Percentiles rank a stretch among this genome's conserved stretches.
Conservation (phyloP, 1,140 invertebrate species). For the Pseudomyrmex sp. region DNA sequence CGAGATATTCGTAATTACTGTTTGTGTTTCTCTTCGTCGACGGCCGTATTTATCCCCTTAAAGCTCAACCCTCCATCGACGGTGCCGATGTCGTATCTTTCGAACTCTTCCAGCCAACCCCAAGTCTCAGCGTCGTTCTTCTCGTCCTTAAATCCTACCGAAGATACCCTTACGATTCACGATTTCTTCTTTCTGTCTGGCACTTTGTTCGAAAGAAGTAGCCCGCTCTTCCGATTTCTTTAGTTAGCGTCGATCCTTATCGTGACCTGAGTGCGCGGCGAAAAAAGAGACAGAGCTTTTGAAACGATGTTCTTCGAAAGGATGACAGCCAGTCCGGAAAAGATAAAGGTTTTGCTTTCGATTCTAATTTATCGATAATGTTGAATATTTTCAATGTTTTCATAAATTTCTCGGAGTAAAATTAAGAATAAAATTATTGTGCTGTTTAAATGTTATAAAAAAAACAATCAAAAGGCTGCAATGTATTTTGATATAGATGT, state of each 20-base stretch:
- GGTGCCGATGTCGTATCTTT: slow-evolving; percentile 74
- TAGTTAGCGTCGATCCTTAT: slow-evolving; percentile 67
- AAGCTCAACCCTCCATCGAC: slow-evolving; percentile 56
- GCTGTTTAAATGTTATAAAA: background rate
- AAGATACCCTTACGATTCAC: slow-evolving; percentile 59
- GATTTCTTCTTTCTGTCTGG: slow-evolving; percentile 63
- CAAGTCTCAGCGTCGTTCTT: slow-evolving; percentile 30
- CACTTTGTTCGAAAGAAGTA: slow-evolving; percentile 25
- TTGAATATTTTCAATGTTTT: background rate
- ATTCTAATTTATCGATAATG: slow-evolving; percentile 65
- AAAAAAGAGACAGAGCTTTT: slow-evolving; percentile 28
- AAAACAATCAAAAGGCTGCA: background rate
- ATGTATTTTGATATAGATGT: background rate
- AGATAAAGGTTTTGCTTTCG: slow-evolving; percentile 60
- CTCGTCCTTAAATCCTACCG: slow-evolving; percentile 64
- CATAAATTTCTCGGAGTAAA: background rate
- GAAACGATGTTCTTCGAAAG: slow-evolving; percentile 53
- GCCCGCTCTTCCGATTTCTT: slow-evolving; percentile 56
- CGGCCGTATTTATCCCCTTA: slow-evolving; percentile 72
- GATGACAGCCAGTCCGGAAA: slow-evolving; percentile 45
- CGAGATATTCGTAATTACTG: slow-evolving; percentile 86
- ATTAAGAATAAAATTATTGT: background rate
- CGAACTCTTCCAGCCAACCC: slow-evolving; percentile 72
- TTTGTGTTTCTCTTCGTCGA: slow-evolving; percentile 84
- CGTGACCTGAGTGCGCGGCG: slow-evolving; percentile 45